Base-by-base conservation (phyloP, 2,113 vertebrate species). In the Pagrus major region DNA sequence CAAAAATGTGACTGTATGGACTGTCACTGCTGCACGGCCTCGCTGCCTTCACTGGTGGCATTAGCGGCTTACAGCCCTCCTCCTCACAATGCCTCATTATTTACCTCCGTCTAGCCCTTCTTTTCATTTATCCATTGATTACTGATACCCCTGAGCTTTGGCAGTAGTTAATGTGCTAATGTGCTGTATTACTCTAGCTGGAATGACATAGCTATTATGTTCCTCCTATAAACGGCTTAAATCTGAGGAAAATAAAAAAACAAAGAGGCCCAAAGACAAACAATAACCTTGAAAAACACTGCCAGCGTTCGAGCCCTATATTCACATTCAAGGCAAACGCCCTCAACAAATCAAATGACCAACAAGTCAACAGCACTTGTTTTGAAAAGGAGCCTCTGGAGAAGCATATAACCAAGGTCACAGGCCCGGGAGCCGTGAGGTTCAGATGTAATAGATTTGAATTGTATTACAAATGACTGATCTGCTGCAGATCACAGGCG, bases 261-360 rank as follows among this genome's bases (percentile, higher is more conserved):
- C n/a, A n/a, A n/a, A n/a, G n/a, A n/a, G n/a, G 49, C 52, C 52
- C 59, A 74, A 86, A 88, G 81, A 85, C 75, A 69, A 80, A 84
- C 66, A 25, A 74, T 83, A 91, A 92, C 90, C 88, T 93, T 91
- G 88, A 80, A 66, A 55, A 79, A 39, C 42, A 67, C 72, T 31
- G 47, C 54, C 31, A 12, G 84, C 74, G 0, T 86, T 84, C 37
- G 25, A 71, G 69, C 55, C 55, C 61, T 46, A 18, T 86, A 87
- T 89, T 92, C 70, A 59, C 88, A 89, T 88, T 88, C 87, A 81
- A 68, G 52, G 78, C 84, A 80, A 88, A 90, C 42, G 85, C 76
- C 86, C 81, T 27, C 84, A 75, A 88, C 89, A 88, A 92, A 91
- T 90, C 88, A 93, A 93, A 91, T 79, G 81, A 90, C 85, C 88